Percentiles rank a stretch among this genome's conserved stretches.
These are phyloP conservation scores for Bombus haemorrhoidalis DNA, from an alignment of 1,140 invertebrate species.

Conservation along the genomic window DNA sequence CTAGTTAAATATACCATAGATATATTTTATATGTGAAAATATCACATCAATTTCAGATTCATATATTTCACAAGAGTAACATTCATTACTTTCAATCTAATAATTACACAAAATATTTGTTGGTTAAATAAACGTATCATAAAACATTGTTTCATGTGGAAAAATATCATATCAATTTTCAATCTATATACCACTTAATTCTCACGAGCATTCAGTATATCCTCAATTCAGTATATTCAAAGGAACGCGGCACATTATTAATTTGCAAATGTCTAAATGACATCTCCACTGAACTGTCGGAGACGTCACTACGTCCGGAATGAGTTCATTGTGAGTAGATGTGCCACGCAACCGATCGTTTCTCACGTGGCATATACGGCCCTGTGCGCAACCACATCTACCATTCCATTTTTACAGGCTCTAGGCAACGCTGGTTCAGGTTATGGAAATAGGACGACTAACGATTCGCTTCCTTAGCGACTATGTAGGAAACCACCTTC, in stretches of 20 bases:
- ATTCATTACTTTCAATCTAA: too few relatives aligned
- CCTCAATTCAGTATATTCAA: background rate
- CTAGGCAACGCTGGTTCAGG: slow-evolving; percentile 63
- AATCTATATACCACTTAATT: background rate
- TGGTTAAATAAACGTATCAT: background rate
- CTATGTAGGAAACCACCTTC: slow-evolving; percentile 21
- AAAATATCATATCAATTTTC: background rate
- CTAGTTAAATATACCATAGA: too few relatives aligned
- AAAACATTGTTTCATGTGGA: background rate
- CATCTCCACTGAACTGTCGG: slow-evolving; percentile 3
- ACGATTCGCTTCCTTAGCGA: slow-evolving; percentile 53
- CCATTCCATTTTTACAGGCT: slow-evolving; percentile 65
- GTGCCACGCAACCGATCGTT: slow-evolving; percentile 58
- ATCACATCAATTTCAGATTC: too few relatives aligned
- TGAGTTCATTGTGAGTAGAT: slow-evolving; percentile 58
- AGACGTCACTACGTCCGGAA: slow-evolving; percentile 52
- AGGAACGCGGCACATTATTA: slow-evolving; percentile 11
- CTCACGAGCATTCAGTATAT: background rate
- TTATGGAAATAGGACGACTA: slow-evolving; percentile 68
- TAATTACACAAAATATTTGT: too few relatives aligned
- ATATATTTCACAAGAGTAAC: too few relatives aligned
- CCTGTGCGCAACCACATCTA: slow-evolving; percentile 49
- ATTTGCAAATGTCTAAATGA: slow-evolving; percentile 12
- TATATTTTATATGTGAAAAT: too few relatives aligned
- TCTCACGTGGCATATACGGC: slow-evolving; percentile 53